phyloP scores from a whole-genome alignment of 1,140 invertebrate species.

The Hyles euphorbiae region DNA sequence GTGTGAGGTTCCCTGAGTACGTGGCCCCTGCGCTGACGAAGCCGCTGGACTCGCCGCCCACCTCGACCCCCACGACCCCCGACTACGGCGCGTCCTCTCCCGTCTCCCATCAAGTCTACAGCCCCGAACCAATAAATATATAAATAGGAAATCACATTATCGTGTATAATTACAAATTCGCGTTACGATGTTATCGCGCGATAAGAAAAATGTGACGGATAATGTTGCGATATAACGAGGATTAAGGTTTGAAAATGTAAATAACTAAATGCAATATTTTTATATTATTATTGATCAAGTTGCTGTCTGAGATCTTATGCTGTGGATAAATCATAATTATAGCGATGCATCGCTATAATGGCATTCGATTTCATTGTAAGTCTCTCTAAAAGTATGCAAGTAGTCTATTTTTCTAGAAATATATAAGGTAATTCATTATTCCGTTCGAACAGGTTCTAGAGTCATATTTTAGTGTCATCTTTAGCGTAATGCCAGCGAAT shows the following conservation, averaged over 20 bases:
- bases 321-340: too few species aligned
- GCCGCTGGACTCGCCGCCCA: constrained; percentile 56
- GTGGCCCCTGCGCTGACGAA: constrained; percentile 75
- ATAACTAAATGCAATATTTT: constrained; percentile 53
- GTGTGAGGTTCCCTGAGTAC: constrained; percentile 70
- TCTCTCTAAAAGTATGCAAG: too few species aligned
- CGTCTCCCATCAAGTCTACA: constrained; percentile 48
- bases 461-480: too few species aligned
- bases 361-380: too few species aligned
- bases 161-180: constrained; percentile 20
- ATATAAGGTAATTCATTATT: too few species aligned
- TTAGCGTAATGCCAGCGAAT: too few species aligned
- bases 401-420: too few species aligned
- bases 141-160: constrained; percentile 32
- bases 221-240: constrained; percentile 8
- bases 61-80: constrained; percentile 49
- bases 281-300: constrained; percentile 12
- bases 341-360: too few species aligned
- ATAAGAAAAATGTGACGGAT: constrained; percentile 23
- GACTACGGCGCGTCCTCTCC: constrained; percentile 69
- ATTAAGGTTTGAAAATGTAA: constrained; percentile 22
- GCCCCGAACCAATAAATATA: constrained; percentile 60
- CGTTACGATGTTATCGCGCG: constrained; percentile 29
- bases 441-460: too few species aligned
- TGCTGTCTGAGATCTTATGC: too few species aligned